phyloP scores from a whole-genome alignment of 2,797 vertebrate species.

The Thalassophryne amazonica region DNA sequence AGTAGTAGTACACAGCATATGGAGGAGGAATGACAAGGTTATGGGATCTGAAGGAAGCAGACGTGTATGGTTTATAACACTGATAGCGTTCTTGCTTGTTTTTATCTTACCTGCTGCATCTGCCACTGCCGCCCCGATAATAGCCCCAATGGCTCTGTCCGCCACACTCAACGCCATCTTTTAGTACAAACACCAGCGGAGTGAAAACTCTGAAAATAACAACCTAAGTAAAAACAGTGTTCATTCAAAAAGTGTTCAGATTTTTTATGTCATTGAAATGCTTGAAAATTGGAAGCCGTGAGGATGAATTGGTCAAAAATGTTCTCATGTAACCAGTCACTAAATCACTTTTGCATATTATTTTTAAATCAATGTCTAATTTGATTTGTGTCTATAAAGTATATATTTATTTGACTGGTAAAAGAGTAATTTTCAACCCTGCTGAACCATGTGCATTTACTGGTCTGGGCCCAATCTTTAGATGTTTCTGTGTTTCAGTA shows the following conservation, averaged over 20 bases:
- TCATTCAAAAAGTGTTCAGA: too few species aligned
- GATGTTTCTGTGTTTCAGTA: too few species aligned
- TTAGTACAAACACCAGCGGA: neutral
- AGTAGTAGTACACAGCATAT: too few species aligned
- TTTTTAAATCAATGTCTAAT: neutral
- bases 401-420: too few species aligned
- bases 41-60: neutral
- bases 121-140: slow-evolving; percentile 73
- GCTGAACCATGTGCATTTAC: too few species aligned
- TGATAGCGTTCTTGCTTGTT: slow-evolving; percentile 1
- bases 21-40: too few species aligned
- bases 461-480: too few species aligned
- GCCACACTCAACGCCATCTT: slow-evolving; percentile 56
- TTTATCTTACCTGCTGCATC: slow-evolving; percentile 75
- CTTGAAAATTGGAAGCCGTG: too few species aligned
- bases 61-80: neutral
- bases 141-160: slow-evolving; percentile 67
- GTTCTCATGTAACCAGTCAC: neutral
- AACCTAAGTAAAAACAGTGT: too few species aligned
- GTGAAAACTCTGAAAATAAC: too few species aligned
- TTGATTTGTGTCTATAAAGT: neutral
- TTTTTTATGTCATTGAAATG: too few species aligned
- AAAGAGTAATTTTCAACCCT: too few species aligned
- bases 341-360: neutral
- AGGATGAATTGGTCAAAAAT: neutral